Base-by-base conservation (phyloP, 2,797 vertebrate species). In the Oreochromis mossambicus region DNA sequence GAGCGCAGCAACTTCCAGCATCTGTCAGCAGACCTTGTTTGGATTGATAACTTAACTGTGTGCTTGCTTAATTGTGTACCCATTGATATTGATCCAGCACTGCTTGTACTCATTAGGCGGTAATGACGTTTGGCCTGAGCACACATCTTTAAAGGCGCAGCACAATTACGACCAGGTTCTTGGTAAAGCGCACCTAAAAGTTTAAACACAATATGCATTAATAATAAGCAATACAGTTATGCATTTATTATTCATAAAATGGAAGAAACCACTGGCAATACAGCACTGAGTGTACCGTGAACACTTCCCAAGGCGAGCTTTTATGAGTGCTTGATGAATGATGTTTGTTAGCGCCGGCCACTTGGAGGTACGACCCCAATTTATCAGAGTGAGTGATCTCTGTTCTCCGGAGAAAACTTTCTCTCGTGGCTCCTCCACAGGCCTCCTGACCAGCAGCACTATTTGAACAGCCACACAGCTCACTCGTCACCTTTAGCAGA, bases 211-310 rank as follows among this genome's bases (percentile, higher is more conserved):
- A 48, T 48, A 81, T 89, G 70, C 63, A 93, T 92, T 86, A 83
- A 84, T 91, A 86, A 93, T 86, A 79, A 81, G 78, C 68, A 83
- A 88, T 36, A 82, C 77, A 86, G 82, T 85, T 52, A 87, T 46
- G 29, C 32, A 90, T 94, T 63, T 84, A 91, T 93, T 87, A 92
- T 93, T 93, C 76, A 92, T 84, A 34, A 43, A 79, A 38, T 19
- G 19, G 34, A 91, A 90, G 78, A 50, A 83, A 88, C 58, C 50
- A 54, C n/a, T 54, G 43, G 76, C 50, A 36, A 63, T 84, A 63
- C 58, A 84, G 56, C 79, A 66, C 43, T 8, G 70, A 70, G 55
- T 50, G 55, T 17, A n/a, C 46, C 7, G 13, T 26, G 76, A 88
- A 85, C 54, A 76, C 83, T 84, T 88, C 89, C 86, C 54, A 78